A percentile compares a stretch with the other conserved stretches of the same genome.
Conservation (phyloP, 2,888 invertebrate species). For the Pollenia angustigena region DNA sequence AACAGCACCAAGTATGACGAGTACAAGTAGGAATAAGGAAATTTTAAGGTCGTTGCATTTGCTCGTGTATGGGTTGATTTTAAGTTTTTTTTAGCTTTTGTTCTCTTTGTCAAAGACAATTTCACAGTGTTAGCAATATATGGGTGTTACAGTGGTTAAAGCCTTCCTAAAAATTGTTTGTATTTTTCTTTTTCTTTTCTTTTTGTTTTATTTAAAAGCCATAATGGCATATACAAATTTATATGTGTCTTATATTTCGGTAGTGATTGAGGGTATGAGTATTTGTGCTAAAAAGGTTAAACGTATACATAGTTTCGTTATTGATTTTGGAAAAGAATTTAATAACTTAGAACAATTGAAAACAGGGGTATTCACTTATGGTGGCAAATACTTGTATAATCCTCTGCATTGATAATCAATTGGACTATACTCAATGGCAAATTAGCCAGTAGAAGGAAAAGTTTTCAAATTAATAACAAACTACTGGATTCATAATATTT, state of each 20-base stretch:
- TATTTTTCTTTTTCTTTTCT: background rate
- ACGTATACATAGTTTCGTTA: constrained; percentile 9
- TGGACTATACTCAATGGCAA: too few relatives aligned
- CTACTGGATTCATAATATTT: too few relatives aligned
- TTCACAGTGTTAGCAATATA: constrained; percentile 6
- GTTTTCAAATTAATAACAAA: too few relatives aligned
- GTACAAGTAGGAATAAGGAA: constrained; percentile 42
- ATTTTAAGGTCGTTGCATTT: constrained; percentile 65
- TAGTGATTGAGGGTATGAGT: background rate
- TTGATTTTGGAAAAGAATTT: constrained; percentile 38
- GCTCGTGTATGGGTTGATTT: constrained; percentile 4
- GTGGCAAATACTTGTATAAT: too few relatives aligned
- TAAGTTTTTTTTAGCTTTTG: background rate
- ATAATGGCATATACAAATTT: background rate
- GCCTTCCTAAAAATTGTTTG: background rate
- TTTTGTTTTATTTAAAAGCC: background rate
- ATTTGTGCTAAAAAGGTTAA: constrained; percentile 51
- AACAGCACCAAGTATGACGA: background rate
- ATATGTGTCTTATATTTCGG: constrained; percentile 42
- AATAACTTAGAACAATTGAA: background rate
- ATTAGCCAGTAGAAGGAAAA: too few relatives aligned
- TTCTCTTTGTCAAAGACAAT: background rate
- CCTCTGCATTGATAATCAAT: too few relatives aligned
- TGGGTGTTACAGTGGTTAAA: constrained; percentile 22
- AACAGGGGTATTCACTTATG: constrained; percentile 8